A percentile compares a stretch with the other conserved stretches of the same genome.
phyloP scores from a whole-genome alignment of 1,140 invertebrate genomes.

The Drosophila fuyamai region DNA sequence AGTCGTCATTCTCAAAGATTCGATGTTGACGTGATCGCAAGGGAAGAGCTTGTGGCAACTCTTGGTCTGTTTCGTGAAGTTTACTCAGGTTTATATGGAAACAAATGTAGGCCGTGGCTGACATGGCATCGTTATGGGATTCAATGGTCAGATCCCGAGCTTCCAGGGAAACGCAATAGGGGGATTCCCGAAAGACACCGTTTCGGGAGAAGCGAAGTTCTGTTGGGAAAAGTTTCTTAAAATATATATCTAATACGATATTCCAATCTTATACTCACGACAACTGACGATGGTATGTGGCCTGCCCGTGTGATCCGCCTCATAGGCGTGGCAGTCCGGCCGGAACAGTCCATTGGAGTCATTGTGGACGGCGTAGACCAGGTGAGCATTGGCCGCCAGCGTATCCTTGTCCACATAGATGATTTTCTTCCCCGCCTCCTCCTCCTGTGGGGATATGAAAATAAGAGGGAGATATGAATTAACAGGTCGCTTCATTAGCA shows the following conservation, averaged over 20 bases:
- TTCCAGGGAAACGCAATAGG: conserved; percentile 69
- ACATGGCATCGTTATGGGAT: conserved; percentile 17
- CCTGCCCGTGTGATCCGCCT: conserved; percentile 78
- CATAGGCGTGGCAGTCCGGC: conserved; percentile 75
- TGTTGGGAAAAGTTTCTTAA: conserved; percentile 8
- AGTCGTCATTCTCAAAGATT: conserved; percentile 50
- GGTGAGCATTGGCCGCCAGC: conserved; percentile 64
- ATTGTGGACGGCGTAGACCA: conserved; percentile 70
- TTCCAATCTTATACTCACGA: conserved; percentile 57
- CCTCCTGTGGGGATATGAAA: conserved; percentile 39
- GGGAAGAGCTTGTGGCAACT: conserved; percentile 52
- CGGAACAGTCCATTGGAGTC: conserved; percentile 59
- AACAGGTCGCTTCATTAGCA: conserved; percentile 63
- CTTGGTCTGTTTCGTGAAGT: conserved; percentile 64
- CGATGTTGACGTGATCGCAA: conserved; percentile 55
- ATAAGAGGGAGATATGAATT: conserved; percentile 5
- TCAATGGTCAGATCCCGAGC: conserved; percentile 69
- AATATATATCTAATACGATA: background rate
- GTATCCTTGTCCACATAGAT: conserved; percentile 82
- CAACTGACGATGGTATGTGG: conserved; percentile 78
- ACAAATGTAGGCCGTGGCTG: conserved; percentile 69
- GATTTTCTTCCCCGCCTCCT: conserved; percentile 72
- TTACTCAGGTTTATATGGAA: conserved; percentile 56
- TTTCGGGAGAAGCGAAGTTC: conserved; percentile 68
- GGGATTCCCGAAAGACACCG: conserved; percentile 60